Percentiles rank a stretch among this genome's conserved stretches.
These are phyloP conservation scores for Hypothenemus hampei DNA, from an alignment of 1,140 invertebrate genomes.

Conservation along the genomic window DNA sequence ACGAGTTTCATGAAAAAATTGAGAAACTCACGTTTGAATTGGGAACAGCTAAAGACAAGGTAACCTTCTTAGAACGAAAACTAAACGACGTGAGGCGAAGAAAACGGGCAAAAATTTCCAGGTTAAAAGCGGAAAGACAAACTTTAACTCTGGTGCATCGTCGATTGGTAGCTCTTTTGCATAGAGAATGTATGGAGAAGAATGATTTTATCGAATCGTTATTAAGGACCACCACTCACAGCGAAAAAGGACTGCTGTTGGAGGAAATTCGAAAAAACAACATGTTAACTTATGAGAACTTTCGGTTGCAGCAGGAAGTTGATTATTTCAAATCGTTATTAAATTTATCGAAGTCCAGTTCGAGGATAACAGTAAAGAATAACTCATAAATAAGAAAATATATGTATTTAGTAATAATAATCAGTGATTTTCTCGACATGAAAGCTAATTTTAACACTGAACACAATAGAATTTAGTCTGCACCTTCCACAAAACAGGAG, in stretches of 20 bases:
- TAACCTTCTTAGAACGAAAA: conserved; percentile 20
- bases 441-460: no score
- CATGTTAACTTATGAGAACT: conserved; percentile 31
- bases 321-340: conserved; percentile 25
- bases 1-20: conserved; percentile 21
- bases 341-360: no score
- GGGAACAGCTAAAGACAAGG: conserved; percentile 10
- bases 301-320: conserved; percentile 29
- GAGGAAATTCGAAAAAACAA: conserved; percentile 31
- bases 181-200: conserved; percentile 33
- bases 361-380: no score
- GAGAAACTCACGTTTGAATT: conserved; percentile 19
- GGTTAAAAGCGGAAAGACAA: conserved; percentile 25
- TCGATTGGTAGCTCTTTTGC: conserved; percentile 30
- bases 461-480: conserved; percentile 14
- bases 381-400: no score
- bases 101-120: conserved; percentile 30
- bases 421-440: no score
- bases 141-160: conserved; percentile 30
- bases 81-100: conserved; percentile 20
- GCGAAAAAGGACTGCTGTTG: conserved; percentile 29
- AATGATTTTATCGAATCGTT: conserved; percentile 23
- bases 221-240: conserved; percentile 20
- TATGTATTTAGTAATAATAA: no score
- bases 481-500: conserved; percentile 9